phyloP scores from a whole-genome alignment of 2,797 vertebrate species.

The Morus bassanus region DNA sequence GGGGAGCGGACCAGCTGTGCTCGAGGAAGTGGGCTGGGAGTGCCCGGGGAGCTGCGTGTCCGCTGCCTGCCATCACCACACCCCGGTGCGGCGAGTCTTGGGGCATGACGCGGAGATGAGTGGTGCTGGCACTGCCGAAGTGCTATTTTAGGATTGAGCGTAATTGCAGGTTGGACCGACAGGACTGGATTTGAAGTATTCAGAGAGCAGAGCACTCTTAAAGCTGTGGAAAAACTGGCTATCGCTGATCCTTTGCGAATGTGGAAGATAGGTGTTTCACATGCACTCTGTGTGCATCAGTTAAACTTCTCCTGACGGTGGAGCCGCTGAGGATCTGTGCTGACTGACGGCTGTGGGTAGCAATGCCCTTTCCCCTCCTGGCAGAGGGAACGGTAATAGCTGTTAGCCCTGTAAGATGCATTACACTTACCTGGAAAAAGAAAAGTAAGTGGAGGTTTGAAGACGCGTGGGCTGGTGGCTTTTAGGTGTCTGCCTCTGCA shows the following conservation, averaged over 20 bases:
- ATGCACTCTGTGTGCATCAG: accelerated
- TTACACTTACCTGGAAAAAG: neutral
- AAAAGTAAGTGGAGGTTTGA: neutral
- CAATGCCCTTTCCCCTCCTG: neutral
- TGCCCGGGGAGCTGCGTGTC: neutral
- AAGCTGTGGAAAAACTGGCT: neutral
- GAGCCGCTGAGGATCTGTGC: neutral
- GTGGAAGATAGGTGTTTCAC: neutral
- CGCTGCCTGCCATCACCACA: neutral
- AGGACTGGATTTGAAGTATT: neutral
- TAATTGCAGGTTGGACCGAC: neutral
- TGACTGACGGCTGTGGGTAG: neutral
- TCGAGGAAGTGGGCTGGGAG: neutral
- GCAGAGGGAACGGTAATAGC: neutral
- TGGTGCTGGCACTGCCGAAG: neutral
- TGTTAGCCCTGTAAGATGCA: neutral
- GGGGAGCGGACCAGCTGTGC: neutral
- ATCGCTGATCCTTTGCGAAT: neutral
- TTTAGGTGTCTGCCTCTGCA: neutral
- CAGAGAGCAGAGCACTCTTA: neutral
- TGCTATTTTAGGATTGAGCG: neutral
- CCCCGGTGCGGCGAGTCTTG: neutral
- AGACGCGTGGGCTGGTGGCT: neutral
- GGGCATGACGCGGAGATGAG: neutral
- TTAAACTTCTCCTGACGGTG: neutral